These are phyloP conservation scores for Vultur gryphus DNA, from an alignment of 2,797 vertebrate species.

Conservation along the genomic window DNA sequence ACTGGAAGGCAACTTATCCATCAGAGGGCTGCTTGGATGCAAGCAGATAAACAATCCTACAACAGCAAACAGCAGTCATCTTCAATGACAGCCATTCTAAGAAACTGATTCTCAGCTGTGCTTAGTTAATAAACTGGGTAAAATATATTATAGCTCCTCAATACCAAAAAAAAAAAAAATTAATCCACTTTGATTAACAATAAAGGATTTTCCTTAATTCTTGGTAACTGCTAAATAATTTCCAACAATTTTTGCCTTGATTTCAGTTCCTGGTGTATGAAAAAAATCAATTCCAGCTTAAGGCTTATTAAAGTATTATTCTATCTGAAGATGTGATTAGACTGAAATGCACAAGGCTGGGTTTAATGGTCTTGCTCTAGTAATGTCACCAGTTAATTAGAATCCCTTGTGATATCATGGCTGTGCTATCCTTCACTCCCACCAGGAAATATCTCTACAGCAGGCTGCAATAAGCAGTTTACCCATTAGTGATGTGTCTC, in stretches of 20 bases:
- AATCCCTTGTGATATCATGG: background rate
- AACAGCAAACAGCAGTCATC: background rate
- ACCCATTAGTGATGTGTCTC: background rate
- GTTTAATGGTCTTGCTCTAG: background rate
- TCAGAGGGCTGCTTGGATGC: background rate
- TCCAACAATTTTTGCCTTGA: background rate
- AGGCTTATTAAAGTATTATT: slow-evolving; percentile 41
- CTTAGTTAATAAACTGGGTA: background rate
- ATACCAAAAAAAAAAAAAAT: background rate
- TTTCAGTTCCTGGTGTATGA: background rate
- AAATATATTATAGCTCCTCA: background rate
- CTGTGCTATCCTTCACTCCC: background rate
- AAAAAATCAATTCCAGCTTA: slow-evolving; percentile 32
- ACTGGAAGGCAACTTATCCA: background rate
- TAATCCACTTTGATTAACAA: slow-evolving; percentile 20
- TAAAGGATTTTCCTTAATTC: background rate
- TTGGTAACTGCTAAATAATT: slow-evolving; percentile 1
- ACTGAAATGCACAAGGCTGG: background rate
- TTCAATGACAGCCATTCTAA: background rate
- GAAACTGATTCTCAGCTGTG: background rate
- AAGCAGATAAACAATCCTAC: background rate
- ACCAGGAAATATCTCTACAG: background rate
- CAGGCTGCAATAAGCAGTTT: background rate
- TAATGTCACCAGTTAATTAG: background rate
- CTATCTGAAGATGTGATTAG: slow-evolving; percentile 32